A percentile compares a stretch with the other conserved stretches of the same genome.
Evolutionary conservation across 2,113 vertebrate genomes (phyloP).

Genomic region (Percina caprodes): DNA sequence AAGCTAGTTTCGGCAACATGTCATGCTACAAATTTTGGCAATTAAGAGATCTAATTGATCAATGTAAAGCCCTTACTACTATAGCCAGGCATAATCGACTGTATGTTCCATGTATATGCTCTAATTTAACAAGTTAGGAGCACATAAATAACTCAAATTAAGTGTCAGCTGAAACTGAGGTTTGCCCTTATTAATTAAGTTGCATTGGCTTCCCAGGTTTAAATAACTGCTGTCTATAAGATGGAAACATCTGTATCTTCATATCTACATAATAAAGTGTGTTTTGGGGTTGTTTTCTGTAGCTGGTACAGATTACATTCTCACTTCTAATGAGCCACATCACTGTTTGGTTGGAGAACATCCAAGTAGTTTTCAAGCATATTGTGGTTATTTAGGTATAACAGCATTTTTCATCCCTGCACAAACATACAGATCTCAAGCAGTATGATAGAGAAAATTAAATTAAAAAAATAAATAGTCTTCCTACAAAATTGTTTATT

Average conservation of each 20-base stretch:
- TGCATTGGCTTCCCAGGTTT: not conserved
- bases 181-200: not conserved
- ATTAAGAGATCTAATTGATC: constrained; percentile 7
- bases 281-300: constrained; percentile 22
- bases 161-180: not conserved
- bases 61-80: not conserved
- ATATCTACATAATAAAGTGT: not conserved
- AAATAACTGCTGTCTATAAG: not conserved
- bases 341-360: constrained; percentile 24
- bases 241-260: constrained; percentile 22
- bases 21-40: not conserved
- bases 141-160: not conserved
- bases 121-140: not conserved
- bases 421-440: constrained; percentile 8
- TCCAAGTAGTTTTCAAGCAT: not conserved
- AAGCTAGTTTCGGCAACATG: not conserved
- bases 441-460: not conserved
- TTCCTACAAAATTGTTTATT: not conserved
- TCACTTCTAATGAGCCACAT: constrained; percentile 23
- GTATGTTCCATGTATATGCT: constrained; percentile 5
- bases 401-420: not conserved
- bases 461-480: not conserved
- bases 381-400: constrained; percentile 5
- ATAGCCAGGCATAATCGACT: not conserved
- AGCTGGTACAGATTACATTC: constrained; percentile 32